A percentile compares a stretch with the other conserved stretches of the same genome.
Evolutionary conservation across 2,113 vertebrate genomes (phyloP).

Genomic region (Rhinogobius similis): DNA sequence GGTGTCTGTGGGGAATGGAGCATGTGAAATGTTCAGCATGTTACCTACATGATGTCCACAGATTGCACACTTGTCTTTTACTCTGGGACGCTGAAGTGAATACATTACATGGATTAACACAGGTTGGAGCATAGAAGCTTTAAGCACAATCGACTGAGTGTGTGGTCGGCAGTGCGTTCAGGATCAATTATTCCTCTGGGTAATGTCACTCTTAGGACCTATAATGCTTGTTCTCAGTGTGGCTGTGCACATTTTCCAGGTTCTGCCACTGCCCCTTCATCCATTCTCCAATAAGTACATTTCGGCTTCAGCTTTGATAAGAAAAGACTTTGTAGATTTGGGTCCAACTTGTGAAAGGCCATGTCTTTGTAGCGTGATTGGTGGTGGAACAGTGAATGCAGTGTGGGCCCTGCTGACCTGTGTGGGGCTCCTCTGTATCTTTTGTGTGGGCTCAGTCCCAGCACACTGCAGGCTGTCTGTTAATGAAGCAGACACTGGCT

Average conservation of each 20-base stretch:
- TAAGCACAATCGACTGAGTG: neutral
- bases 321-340: neutral
- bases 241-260: conserved; percentile 11
- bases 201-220: neutral
- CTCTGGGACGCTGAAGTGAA: neutral
- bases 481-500: conserved; percentile 22
- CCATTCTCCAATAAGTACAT: conserved; percentile 40
- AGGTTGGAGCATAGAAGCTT: neutral
- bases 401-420: conserved; percentile 6
- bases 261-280: conserved; percentile 46
- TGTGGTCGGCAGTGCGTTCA: neutral
- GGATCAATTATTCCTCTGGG: neutral
- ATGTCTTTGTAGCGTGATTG: neutral
- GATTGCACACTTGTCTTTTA: neutral
- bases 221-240: conserved; percentile 12
- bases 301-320: neutral
- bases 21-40: too few species aligned
- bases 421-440: neutral
- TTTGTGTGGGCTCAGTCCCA: neutral
- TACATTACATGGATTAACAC: neutral
- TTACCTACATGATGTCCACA: too few species aligned
- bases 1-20: too few species aligned
- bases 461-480: conserved; percentile 14
- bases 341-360: neutral
- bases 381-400: neutral